Percentiles rank a stretch among this genome's conserved stretches.
Conservation (phyloP, 2,888 invertebrate genomes). For the Drosophila testacea region DNA sequence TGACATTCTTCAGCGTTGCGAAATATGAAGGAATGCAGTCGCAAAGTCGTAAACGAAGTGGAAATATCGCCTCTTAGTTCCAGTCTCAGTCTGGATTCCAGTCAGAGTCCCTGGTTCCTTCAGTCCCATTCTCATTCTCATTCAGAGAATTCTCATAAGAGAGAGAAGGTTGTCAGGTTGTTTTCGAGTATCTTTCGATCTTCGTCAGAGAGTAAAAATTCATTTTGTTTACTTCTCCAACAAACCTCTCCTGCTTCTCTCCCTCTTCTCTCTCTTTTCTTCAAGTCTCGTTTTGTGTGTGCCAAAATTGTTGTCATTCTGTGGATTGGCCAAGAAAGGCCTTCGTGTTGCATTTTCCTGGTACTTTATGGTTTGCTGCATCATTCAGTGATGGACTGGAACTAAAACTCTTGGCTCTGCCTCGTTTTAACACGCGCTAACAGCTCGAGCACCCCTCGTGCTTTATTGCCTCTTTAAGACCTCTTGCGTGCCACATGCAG, state of each 20-base stretch:
- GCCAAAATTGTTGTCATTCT: slow-evolving; percentile 62
- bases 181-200: slow-evolving; percentile 17
- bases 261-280: background rate
- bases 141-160: slow-evolving; percentile 26
- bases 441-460: slow-evolving; percentile 41
- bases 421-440: slow-evolving; percentile 47
- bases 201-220: slow-evolving; percentile 36
- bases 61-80: slow-evolving; percentile 31
- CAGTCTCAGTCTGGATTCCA: slow-evolving; percentile 7
- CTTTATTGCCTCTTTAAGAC: slow-evolving; percentile 63
- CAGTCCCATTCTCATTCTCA: slow-evolving; percentile 7
- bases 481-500: slow-evolving; percentile 77
- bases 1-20: slow-evolving; percentile 70
- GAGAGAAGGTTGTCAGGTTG: slow-evolving; percentile 43
- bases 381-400: slow-evolving; percentile 49
- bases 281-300: slow-evolving; percentile 31
- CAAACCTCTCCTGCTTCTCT: background rate
- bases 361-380: slow-evolving; percentile 66
- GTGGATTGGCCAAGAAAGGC: slow-evolving; percentile 5
- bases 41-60: slow-evolving; percentile 44
- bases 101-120: background rate
- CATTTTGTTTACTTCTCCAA: slow-evolving; percentile 35
- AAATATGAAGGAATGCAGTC: slow-evolving; percentile 77
- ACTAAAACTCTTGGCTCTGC: slow-evolving; percentile 29
- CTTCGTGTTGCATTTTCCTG: slow-evolving; percentile 18